phyloP scores from a whole-genome alignment of 2,113 vertebrate species.

The Bufo gargarizans region DNA sequence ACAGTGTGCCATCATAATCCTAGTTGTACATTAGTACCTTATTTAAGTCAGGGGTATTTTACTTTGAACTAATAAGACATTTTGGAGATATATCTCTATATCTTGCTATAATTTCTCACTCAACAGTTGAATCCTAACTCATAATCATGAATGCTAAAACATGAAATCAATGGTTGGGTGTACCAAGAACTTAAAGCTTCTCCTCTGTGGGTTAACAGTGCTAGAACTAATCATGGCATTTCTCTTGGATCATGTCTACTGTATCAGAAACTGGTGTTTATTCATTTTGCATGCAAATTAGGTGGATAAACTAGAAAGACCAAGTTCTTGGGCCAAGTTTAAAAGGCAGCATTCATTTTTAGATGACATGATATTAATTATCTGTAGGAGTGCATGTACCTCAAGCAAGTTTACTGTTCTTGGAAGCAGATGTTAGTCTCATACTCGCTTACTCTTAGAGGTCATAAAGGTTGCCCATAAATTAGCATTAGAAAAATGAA shows the following conservation, averaged over 20 bases:
- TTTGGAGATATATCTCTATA: too few species aligned
- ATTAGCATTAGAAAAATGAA: neutral
- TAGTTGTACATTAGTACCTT: too few species aligned
- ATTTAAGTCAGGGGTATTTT: too few species aligned
- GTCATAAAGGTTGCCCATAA: slow-evolving; percentile 7
- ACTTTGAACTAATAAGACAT: too few species aligned
- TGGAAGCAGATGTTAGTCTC: neutral
- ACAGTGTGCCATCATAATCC: too few species aligned
- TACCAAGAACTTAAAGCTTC: too few species aligned
- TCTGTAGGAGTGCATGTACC: slow-evolving; percentile 25
- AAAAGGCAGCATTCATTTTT: neutral
- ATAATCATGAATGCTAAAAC: too few species aligned
- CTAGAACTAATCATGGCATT: too few species aligned
- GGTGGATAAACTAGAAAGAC: neutral
- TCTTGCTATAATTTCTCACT: too few species aligned
- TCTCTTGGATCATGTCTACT: neutral
- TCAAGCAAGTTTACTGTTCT: neutral
- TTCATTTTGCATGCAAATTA: neutral
- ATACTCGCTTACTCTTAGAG: neutral
- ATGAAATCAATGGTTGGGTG: too few species aligned
- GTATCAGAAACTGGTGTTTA: neutral
- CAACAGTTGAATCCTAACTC: too few species aligned
- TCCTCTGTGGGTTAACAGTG: too few species aligned
- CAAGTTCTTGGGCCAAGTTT: neutral
- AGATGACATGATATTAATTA: slow-evolving; percentile 14